These are phyloP conservation scores for Rhombomys opimus DNA, from an alignment of 2,113 vertebrate genomes.

Conservation along the genomic window DNA sequence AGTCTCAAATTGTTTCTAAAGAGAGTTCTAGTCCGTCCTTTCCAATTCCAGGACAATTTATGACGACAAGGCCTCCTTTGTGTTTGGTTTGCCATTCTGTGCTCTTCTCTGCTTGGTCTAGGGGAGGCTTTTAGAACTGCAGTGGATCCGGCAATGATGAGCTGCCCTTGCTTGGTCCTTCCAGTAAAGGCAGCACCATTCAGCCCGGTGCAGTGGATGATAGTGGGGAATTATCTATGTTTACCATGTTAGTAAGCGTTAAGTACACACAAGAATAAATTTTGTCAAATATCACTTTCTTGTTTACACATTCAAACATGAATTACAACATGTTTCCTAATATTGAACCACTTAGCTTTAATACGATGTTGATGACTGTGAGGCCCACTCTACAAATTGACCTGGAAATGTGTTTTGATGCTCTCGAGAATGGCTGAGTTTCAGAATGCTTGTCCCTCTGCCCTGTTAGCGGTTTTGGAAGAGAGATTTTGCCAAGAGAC, in stretches of 20 bases:
- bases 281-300: conserved; percentile 20
- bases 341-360: background rate
- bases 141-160: background rate
- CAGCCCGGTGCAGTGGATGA: background rate
- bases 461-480: background rate
- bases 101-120: background rate
- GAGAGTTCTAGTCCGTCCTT: conserved; percentile 13
- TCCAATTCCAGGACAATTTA: background rate
- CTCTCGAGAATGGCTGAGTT: background rate
- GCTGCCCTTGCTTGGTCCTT: background rate
- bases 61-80: background rate
- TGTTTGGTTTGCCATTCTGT: background rate
- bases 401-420: background rate
- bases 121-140: background rate
- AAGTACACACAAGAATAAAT: background rate
- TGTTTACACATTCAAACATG: background rate
- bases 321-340: background rate
- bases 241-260: background rate
- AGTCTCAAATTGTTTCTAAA: conserved; percentile 13
- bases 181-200: background rate
- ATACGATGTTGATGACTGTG: background rate
- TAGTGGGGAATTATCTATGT: background rate
- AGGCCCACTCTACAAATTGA: conserved; percentile 24
- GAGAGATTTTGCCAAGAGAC: conserved; percentile 24
- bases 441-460: background rate